Evolutionary conservation across 2,888 invertebrate genomes (phyloP), one percentile per base, ranked within the genome.

Genomic region (Drosophila prolongata): DNA sequence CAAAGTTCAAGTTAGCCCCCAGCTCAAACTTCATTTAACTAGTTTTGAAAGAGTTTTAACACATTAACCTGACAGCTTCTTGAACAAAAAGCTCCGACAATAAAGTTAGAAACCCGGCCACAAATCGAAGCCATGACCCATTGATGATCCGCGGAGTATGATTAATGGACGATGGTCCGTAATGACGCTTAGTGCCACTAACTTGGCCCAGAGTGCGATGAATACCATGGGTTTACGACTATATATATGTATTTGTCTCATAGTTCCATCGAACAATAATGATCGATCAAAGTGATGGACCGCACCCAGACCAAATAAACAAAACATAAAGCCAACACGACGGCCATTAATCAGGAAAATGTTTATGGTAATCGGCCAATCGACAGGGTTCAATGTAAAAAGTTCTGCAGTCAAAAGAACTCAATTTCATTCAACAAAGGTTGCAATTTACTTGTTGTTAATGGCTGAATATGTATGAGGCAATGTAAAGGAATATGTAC

Each of bases 311-410:
- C 62, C 62, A 72, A 70, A 72, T 40, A 24, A n/a, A n/a, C n/a
- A n/a, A 40, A 43, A 64, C 46, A 27, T 46, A 38, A 38, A 19
- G 42, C 43, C 55, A 49, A 49, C 49, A 19, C 49, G 38, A 16
- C 30, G 54, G 44, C 67, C 70, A 74, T 74, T 74, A 74, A 71
- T 71, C 74, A 71, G 56, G 24, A 52, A 52, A 73, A 46, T 64
- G 35, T 55, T 55, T 55, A 73, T 73, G 55, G 55, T 73, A 71
- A 71, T 56, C 70, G 74, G 66, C 52, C 74, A 64, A 52, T 64
- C 27, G 42, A 42, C 27, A 64, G 50, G 55, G 55, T 46, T 70
- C 65, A 72, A 54, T 4, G 38, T 9, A 49, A 52, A 50, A 67
- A 62, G 19, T 62, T 61, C 16, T 27, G 42, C 37, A 16, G 11